phyloP scores from a whole-genome alignment of 2,797 vertebrate species.

The Cynopterus sphinx region DNA sequence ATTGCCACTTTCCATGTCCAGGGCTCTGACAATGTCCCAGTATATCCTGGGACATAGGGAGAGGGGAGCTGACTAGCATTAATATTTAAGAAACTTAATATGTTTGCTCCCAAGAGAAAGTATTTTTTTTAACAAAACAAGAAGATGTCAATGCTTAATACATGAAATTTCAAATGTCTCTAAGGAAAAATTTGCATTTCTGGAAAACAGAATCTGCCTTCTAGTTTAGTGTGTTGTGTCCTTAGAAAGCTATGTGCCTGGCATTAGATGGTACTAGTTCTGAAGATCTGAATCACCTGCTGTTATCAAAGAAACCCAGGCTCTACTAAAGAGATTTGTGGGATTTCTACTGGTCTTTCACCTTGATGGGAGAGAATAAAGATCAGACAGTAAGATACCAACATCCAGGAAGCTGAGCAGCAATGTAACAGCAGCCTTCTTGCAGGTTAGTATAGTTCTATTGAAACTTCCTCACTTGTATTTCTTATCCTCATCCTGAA shows the following conservation, averaged over 20 bases:
- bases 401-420: not conserved
- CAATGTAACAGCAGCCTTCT: not conserved
- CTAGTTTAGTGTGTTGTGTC: not conserved
- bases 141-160: not conserved
- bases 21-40: not conserved
- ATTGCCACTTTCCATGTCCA: conserved; percentile 2
- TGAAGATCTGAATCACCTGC: conserved; percentile 38
- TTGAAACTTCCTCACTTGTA: not conserved
- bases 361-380: not conserved
- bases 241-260: not conserved
- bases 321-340: not conserved
- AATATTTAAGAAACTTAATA: conserved; percentile 8
- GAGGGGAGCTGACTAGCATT: not conserved
- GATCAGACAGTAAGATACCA: not conserved
- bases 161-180: conserved; percentile 28
- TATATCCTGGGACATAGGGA: not conserved
- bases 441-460: not conserved
- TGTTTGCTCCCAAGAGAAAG: not conserved
- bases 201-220: conserved; percentile 24
- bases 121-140: conserved; percentile 37
- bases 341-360: conserved; percentile 8
- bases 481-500: conserved; percentile 5
- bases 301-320: not conserved
- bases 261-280: not conserved
- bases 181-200: not conserved